phyloP scores from a whole-genome alignment of 37 sponge, comb jelly and placozoan species.

The Diacarnus erythraeanus region DNA sequence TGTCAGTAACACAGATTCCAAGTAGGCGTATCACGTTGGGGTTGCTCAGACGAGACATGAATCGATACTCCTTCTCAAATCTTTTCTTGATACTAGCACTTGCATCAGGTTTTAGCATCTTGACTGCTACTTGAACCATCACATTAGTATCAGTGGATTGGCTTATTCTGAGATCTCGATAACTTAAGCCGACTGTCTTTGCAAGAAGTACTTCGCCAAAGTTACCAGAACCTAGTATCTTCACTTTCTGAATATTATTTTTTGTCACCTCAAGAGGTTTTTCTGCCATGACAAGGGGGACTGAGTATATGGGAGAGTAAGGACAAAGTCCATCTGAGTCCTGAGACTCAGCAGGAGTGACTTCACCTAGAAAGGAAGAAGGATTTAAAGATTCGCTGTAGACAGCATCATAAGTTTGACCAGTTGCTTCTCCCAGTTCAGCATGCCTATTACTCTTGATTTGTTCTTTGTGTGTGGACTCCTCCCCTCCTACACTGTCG shows the following conservation, averaged over 20 bases:
- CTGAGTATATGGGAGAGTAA: too few species aligned
- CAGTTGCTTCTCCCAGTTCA: too few species aligned
- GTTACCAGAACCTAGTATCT: conserved; percentile 55
- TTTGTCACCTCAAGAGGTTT: conserved; percentile 9
- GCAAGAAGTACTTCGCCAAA: conserved; percentile 67
- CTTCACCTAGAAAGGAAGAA: too few species aligned
- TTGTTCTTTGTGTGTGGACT: too few species aligned
- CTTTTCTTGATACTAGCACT: neutral
- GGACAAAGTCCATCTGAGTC: too few species aligned
- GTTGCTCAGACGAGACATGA: conserved; percentile 65
- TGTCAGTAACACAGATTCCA: conserved; percentile 44
- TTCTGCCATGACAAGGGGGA: too few species aligned
- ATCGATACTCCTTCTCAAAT: conserved; percentile 65
- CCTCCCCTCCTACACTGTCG: too few species aligned
- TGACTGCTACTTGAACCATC: conserved; percentile 46
- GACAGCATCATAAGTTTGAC: neutral
- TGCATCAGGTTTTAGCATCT: conserved; percentile 37
- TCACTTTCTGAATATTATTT: conserved; percentile 25
- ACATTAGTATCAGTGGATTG: neutral
- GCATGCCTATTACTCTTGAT: too few species aligned
- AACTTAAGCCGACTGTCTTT: conserved; percentile 39
- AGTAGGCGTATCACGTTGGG: conserved; percentile 56
- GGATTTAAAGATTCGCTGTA: neutral
- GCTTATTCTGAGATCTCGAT: conserved; percentile 37
- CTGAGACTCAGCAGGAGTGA: too few species aligned